Evolutionary conservation across 1,140 invertebrate genomes (phyloP).

Genomic region (Pygmarrhopalites habei): DNA sequence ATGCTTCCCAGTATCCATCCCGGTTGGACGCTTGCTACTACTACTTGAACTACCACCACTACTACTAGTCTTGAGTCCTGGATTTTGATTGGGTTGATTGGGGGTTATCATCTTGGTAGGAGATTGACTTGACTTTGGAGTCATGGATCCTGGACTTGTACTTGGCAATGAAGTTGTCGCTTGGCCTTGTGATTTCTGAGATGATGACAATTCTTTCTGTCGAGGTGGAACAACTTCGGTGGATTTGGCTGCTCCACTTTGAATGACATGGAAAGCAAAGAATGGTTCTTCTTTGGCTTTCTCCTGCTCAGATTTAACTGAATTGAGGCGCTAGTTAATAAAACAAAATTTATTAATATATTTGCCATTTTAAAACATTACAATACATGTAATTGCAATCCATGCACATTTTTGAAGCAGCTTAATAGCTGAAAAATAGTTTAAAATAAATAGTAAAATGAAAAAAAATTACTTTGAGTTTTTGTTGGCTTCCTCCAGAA

Average conservation of each 20-base stretch:
- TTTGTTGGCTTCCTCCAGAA: too few species aligned
- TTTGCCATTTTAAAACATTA: too few species aligned
- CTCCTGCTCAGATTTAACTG: constrained; percentile 8
- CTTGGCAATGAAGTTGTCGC: not conserved
- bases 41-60: not conserved
- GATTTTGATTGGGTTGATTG: not conserved
- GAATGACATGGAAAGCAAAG: constrained; percentile 36
- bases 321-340: constrained; percentile 19
- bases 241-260: constrained; percentile 23
- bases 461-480: too few species aligned
- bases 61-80: not conserved
- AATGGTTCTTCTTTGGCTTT: constrained; percentile 15
- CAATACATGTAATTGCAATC: too few species aligned
- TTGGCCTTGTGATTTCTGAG: not conserved
- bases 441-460: too few species aligned
- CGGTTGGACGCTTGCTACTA: not conserved
- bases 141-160: not conserved
- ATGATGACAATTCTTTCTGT: constrained; percentile 27
- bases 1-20: not conserved
- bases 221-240: constrained; percentile 31
- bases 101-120: not conserved
- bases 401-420: too few species aligned
- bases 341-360: not conserved
- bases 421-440: too few species aligned
- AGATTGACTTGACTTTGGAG: not conserved